phyloP scores from a whole-genome alignment of 2,797 vertebrate species.

The Microctenopoma lineatum region DNA sequence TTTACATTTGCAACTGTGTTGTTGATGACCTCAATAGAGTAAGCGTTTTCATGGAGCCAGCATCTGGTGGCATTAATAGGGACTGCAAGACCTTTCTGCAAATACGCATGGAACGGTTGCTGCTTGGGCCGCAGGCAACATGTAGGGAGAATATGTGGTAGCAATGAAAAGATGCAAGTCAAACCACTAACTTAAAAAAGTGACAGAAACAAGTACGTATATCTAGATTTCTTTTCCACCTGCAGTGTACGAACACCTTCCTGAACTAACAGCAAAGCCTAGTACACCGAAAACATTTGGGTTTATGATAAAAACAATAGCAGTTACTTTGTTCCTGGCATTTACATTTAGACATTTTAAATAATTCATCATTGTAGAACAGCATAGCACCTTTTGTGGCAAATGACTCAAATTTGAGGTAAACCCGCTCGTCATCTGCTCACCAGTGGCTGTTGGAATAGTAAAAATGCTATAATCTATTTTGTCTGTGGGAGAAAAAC shows the following conservation, averaged over 20 bases:
- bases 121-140: slow-evolving; percentile 7
- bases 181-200: not conserved
- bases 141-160: not conserved
- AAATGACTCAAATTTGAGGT: no score
- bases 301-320: no score
- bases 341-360: no score
- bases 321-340: no score
- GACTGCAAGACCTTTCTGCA: slow-evolving; percentile 22
- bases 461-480: no score
- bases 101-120: slow-evolving; percentile 11
- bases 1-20: slow-evolving; percentile 5
- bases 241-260: not conserved
- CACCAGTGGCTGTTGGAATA: no score
- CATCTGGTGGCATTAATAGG: slow-evolving; percentile 41
- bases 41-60: slow-evolving; percentile 10
- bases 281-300: no score
- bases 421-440: no score
- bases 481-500: no score
- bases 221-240: slow-evolving; percentile 13
- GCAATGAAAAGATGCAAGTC: not conserved
- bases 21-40: slow-evolving; percentile 1
- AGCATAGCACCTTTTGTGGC: no score
- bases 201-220: not conserved
- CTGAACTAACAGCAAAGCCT: no score
- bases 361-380: no score